These are phyloP conservation scores for Charina bottae DNA, from an alignment of 2,113 vertebrate species.

Conservation along the genomic window DNA sequence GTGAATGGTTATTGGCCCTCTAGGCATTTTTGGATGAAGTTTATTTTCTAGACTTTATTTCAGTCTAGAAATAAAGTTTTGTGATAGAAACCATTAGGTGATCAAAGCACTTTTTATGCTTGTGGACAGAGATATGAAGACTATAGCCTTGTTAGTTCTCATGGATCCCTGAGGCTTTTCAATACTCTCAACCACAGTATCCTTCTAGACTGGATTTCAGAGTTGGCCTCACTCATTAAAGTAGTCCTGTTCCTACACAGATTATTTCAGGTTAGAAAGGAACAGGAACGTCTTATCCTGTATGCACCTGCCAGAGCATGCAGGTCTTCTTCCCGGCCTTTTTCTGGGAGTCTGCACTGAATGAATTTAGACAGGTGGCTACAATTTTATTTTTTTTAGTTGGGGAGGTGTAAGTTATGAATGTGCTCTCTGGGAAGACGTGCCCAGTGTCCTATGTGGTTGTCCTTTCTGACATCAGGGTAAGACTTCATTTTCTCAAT, in stretches of 20 bases:
- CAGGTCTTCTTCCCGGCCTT: neutral
- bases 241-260: neutral
- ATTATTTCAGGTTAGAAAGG: neutral
- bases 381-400: neutral
- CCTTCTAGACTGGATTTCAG: neutral
- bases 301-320: neutral
- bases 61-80: neutral
- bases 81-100: neutral
- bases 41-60: neutral
- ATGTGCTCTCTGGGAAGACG: neutral
- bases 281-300: neutral
- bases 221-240: neutral
- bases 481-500: neutral
- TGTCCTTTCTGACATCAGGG: neutral
- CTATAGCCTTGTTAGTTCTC: neutral
- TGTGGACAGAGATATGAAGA: neutral
- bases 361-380: neutral
- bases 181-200: neutral
- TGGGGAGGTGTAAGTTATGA: neutral
- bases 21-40: neutral
- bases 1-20: neutral
- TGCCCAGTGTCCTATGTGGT: neutral
- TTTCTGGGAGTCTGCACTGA: neutral
- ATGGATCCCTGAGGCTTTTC: neutral
- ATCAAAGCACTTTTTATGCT: neutral